Conservation (phyloP, 2,797 vertebrate species). For the Chelidonichthys spinosus region DNA sequence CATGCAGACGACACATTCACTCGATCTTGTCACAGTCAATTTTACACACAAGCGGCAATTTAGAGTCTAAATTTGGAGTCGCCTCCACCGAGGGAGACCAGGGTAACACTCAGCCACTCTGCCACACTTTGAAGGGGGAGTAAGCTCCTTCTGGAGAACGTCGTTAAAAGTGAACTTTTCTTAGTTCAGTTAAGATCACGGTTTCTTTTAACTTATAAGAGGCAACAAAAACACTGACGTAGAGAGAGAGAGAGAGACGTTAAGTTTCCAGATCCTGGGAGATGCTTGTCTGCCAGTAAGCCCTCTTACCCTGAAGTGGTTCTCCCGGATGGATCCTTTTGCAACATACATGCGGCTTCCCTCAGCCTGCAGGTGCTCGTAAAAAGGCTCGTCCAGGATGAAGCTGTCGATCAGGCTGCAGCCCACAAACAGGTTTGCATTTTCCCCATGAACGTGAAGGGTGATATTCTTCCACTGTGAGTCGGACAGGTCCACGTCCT, state of each 20-base stretch:
- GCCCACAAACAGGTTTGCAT: conserved; percentile 93
- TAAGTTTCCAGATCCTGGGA: conserved; percentile 25
- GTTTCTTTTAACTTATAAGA: conserved; percentile 32
- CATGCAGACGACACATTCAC: conserved; percentile 14
- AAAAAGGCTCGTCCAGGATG: conserved; percentile 95
- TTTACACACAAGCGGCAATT: conserved; percentile 59
- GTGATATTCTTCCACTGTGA: conserved; percentile 98
- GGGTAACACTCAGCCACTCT: conserved; percentile 38
- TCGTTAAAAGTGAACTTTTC: conserved; percentile 45
- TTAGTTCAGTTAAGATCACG: conserved; percentile 46
- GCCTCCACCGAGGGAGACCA: conserved; percentile 33
- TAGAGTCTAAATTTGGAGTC: conserved; percentile 59
- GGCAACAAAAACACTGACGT: conserved; percentile 22
- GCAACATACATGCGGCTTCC: conserved; percentile 92
- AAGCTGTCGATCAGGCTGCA: conserved; percentile 95
- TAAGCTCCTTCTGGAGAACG: conserved; percentile 41
- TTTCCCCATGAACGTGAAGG: conserved; percentile 92
- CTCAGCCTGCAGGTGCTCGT: conserved; percentile 89
- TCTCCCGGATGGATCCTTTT: conserved; percentile 91
- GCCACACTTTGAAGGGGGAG: conserved; percentile 26
- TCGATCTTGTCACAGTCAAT: conserved; percentile 27
- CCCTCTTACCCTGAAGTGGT: conserved; percentile 93
- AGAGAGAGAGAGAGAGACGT: background rate
- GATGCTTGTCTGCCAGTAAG: conserved; percentile 12
- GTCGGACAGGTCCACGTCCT: conserved; percentile 96